These are phyloP conservation scores for Boloria euphrosyne DNA, from an alignment of 2,888 invertebrate species.

Conservation along the genomic window DNA sequence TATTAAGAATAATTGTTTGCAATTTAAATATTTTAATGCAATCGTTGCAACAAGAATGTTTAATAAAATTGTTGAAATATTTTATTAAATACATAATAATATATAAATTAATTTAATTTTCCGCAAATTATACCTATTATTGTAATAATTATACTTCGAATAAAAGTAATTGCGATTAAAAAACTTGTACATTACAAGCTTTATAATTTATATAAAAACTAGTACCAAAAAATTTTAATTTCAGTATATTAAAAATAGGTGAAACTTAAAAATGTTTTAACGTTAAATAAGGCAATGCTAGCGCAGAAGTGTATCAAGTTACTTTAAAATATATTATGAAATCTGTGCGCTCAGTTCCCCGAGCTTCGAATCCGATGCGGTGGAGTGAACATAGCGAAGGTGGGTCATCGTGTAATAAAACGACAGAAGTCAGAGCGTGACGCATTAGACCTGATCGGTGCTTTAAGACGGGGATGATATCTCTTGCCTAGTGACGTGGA, in stretches of 20 bases:
- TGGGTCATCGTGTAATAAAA: slow-evolving; percentile 20
- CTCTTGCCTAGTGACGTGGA: slow-evolving; percentile 60
- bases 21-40: slow-evolving; percentile 25
- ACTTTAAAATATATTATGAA: slow-evolving; percentile 6
- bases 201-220: too few species aligned
- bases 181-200: too few species aligned
- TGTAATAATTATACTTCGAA: too few species aligned
- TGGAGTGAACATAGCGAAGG: slow-evolving; percentile 12
- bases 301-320: neutral
- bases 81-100: neutral
- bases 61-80: slow-evolving; percentile 7
- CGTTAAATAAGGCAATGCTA: neutral
- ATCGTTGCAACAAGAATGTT: neutral
- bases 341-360: slow-evolving; percentile 3
- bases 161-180: too few species aligned
- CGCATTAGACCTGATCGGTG: slow-evolving; percentile 23
- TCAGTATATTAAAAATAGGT: too few species aligned
- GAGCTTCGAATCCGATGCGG: slow-evolving; percentile 2
- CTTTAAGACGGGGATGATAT: slow-evolving; percentile 52
- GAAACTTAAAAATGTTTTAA: too few species aligned
- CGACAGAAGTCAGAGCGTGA: slow-evolving; percentile 26
- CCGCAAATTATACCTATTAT: too few species aligned
- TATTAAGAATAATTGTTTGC: slow-evolving; percentile 21
- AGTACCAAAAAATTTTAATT: too few species aligned
- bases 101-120: neutral